Base-by-base conservation (phyloP, 2,888 invertebrate species). In the Muscina levida region DNA sequence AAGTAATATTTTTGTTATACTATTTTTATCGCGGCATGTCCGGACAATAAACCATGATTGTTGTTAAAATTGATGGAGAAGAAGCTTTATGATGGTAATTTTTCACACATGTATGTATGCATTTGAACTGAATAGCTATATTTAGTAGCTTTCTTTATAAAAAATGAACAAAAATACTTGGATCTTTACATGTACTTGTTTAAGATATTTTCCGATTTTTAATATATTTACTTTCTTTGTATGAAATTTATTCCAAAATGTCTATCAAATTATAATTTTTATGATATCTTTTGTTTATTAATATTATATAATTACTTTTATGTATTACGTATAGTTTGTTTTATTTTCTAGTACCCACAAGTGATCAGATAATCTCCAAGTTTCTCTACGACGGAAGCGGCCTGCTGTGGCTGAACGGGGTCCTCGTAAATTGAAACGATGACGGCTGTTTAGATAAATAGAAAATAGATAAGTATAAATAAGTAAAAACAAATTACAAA, bases 291-390 rank as follows among this genome's bases (percentile, higher is more conserved):
- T 79, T 68, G 79, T 81, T 81, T 83, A 84, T 85, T 85, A 83
- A 84, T 84, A 85, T 85, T 84, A 84, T 84, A 83, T 84, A 83
- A 84, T 85, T 84, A 85, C 79, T 85, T 85, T 83, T 86, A 85
- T 85, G 81, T 83, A 84, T 84, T 85, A 85, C 84, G 83, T 83
- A 84, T 81, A 81, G 80, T 81, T 71, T 80, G 68, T 80, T 81
- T 84, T 89, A 88, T 88, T 89, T 87, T 94, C 95, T 97, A 97
- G 95, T 96, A 97, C 94, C 97, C 97, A 94, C 97, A 97, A 93
- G 94, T 95, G 93, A 97, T 94, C 94, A 97, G 95, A 95, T 97
- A 97, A 92, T 97, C 97, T 93, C 97, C 97, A 94, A 97, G 94
- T 94, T 97, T 97, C 94, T 97, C 97, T 92, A 97, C 97, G 92